Evolutionary conservation across 30 jellyfish, hydroid and myxozoan genomes (phyloP), one percentile per base, ranked within the genome.

Genomic region (Aurelia aurita): DNA sequence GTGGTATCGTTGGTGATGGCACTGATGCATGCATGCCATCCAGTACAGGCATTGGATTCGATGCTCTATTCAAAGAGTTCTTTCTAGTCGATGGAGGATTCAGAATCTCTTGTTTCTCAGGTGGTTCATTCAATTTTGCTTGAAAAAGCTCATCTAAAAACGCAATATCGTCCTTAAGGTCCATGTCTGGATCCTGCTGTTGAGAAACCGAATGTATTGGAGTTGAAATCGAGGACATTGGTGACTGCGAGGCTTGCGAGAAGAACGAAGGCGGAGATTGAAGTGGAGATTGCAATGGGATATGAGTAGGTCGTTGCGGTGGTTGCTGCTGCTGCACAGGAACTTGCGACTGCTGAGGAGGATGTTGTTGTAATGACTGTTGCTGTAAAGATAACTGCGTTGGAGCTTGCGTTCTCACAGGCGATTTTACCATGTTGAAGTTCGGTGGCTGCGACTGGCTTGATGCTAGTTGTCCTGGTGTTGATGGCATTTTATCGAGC

Each of bases 11-110:
- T 3, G 94, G 80, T 13, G 94, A 84, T 39, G 94, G 75, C 2
- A 87, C 77, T 23, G 94, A 84, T 34, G 94, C 21, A 29, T 69
- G 91, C 91, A 81, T 81, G 23, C 85, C 91, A 67, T 81, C 91
- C 0, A 81, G 80, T 20, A 81, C 78, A 1, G 91, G 91, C 91
- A 81, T 81, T 34, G 91, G 80, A 69, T 69, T 81, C 5, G 91
- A 59, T 26, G 91, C 77, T 70, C 84, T 66, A 71, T 43, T 79
- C 74, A 51, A 16, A 6, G 90, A 66, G 47, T 66, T 68, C 80
- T 53, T 81, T 44, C 91, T 68, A 10, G 84, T 19, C 19, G 75
- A 25, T 5, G 79, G 58, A 27, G 49, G 85, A 44, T 53, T 31
- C 46, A 81, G 6, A 10, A 26, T 51, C 12, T 81, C 91, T 84